Base-by-base conservation (phyloP, 2,888 invertebrate species). In the Ryuthela nishihirai region DNA sequence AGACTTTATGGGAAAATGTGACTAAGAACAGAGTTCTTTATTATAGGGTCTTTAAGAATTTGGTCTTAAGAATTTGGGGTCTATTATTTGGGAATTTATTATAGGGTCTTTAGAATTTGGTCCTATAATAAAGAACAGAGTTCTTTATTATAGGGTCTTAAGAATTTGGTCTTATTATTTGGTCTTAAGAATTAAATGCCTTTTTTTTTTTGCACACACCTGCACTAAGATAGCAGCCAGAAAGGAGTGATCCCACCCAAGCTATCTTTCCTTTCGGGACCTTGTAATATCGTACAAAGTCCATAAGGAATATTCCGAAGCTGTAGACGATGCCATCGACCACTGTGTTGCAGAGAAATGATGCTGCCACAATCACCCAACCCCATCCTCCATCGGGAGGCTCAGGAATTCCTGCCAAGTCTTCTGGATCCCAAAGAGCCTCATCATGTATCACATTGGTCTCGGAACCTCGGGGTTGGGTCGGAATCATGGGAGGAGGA, bases 291-390 rank as follows among this genome's bases (percentile, higher is more conserved):
- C 76, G 78, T 58, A 87, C 87, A 70, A 92, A 85, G 70, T 87
- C 84, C 21, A 82, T 81, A 36, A 92, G 80, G 78, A 92, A 91
- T 71, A 97, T 87, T 48, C 98, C 97, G 75, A 98, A 99, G 6
- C 95, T 92, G 77, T 97, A 98, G 12, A 93, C 91, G 64, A 99
- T 93, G 69, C 93, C 99, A 75, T 99, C 98, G 54, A 99, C 95
- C 69, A 98, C 88, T 80, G 98, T 83, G 81, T 98, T 97, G 77
- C 93, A 93, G 84, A 97, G 85, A 77, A 99, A 95, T 39, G 94
- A 93, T 48, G 94, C 93, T 71, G 90, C 84, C 48, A 97, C 95
- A 72, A 99, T 88, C 71, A 95, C 85, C 91, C 90, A 91, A 58
- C 90, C 90, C 77, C 88, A 92, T 43, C 94, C 94, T 3, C 67